Conservation (phyloP, 2,888 invertebrate species). For the Ecliptopera silaceata region DNA sequence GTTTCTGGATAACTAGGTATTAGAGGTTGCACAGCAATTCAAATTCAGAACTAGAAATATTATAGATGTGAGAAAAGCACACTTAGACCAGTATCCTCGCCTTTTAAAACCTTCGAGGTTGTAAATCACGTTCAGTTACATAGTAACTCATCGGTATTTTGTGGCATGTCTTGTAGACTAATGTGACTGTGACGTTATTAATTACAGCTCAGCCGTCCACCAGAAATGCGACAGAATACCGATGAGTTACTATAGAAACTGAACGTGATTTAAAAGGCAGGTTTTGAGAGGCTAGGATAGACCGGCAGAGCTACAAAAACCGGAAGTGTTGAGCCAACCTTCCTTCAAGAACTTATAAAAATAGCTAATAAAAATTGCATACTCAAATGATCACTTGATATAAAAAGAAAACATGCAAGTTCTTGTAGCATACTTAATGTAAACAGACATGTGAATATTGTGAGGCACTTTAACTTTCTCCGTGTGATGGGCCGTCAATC, state of each 20-base stretch:
- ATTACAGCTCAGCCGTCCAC: too few relatives aligned
- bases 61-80: slow-evolving; percentile 51
- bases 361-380: slow-evolving; percentile 42
- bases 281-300: too few relatives aligned
- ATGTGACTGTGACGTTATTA: too few relatives aligned
- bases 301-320: slow-evolving; percentile 29
- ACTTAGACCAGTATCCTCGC: too few relatives aligned
- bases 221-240: too few relatives aligned
- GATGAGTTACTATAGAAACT: too few relatives aligned
- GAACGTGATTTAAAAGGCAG: too few relatives aligned
- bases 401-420: slow-evolving; percentile 52
- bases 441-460: slow-evolving; percentile 69
- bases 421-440: slow-evolving; percentile 57
- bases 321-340: slow-evolving; percentile 54
- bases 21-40: slow-evolving; percentile 34
- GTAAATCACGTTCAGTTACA: too few relatives aligned
- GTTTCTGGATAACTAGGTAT: slow-evolving; percentile 29
- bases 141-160: too few relatives aligned
- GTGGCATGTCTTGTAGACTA: too few relatives aligned
- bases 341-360: slow-evolving; percentile 40
- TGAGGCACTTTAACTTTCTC: slow-evolving; percentile 75
- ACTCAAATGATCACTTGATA: slow-evolving; percentile 41
- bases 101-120: too few relatives aligned
- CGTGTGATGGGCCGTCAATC: slow-evolving; percentile 73
- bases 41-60: slow-evolving; percentile 47